Evolutionary conservation across 2,797 vertebrate species (phyloP), one percentile per base, ranked within the genome.

Genomic region (Sylvia borin): DNA sequence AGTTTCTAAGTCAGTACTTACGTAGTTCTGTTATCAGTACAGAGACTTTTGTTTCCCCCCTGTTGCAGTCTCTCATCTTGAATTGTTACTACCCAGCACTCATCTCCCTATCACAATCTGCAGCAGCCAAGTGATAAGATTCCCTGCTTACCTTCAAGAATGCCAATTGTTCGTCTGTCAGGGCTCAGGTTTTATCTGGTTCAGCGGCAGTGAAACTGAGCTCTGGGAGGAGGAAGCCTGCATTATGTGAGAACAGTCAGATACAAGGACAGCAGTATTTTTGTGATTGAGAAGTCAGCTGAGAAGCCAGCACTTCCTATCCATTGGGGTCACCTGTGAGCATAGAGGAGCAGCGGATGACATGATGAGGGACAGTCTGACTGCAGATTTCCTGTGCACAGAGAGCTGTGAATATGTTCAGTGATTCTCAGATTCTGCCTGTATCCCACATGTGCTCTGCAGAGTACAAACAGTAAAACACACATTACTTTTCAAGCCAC

Each of bases 61-160:
- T 62, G 51, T 55, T 78, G 62, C 43, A 86, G 12, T 83, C 45
- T 85, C 45, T 95, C 73, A 60, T 92, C 79, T 78, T 68, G 42
- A 75, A 51, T 25, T 81, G 70, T 58, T 42, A 43, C 45, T 57
- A 48, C 45, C 5, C n/a, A 72, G 51, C 64, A 48, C 77, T 38
- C 58, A 62, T 70, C 31, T 90, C 26, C 48, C 73, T 86, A 26
- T 75, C 29, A 0, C 55, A 60, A 62, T 38, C 73, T 72, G 47
- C 76, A 90, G 85, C 48, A 65, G 45, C 31, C 51, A 64, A 62
- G 62, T 26, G 85, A 93, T 90, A 90, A 95, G 62, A 57, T 24
- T 70, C 73, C 47, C 27, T 76, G n/a, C 81, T 95, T 96, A 83
- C 85, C 45, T 84, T 90, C 73, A 94, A 55, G 70, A 84, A 84